Percentiles rank a stretch among this genome's conserved stretches.
Evolutionary conservation across 2,797 vertebrate species (phyloP).

Genomic region (Novumbra hubbsi): DNA sequence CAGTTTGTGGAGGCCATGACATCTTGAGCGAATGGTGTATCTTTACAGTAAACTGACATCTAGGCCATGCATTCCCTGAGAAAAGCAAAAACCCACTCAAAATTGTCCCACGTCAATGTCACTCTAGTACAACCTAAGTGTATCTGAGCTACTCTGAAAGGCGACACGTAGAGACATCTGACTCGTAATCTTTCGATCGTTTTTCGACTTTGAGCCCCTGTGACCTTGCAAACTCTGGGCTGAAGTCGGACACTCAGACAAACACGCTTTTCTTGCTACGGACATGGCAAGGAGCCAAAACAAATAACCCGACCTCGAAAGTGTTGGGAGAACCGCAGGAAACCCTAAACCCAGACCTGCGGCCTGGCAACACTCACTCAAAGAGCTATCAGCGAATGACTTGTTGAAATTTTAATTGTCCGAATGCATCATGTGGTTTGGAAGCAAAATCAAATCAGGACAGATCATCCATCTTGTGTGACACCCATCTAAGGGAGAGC

Average conservation of each 20-base stretch:
- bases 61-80: not conserved
- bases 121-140: not conserved
- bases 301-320: constrained; percentile 69
- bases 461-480: constrained; percentile 65
- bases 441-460: constrained; percentile 77
- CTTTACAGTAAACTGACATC: not conserved
- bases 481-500: constrained; percentile 64
- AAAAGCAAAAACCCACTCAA: not conserved
- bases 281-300: constrained; percentile 63
- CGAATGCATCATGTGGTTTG: constrained; percentile 81
- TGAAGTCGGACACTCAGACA: constrained; percentile 56
- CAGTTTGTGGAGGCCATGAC: not conserved
- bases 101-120: not conserved
- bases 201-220: constrained; percentile 53
- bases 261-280: constrained; percentile 61
- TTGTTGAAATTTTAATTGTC: constrained; percentile 86
- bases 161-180: not conserved
- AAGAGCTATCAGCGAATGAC: constrained; percentile 77
- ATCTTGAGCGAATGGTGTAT: too few relatives aligned
- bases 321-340: constrained; percentile 75
- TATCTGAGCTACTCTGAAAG: not conserved
- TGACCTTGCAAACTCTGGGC: constrained; percentile 57
- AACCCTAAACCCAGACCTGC: constrained; percentile 69
- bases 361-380: constrained; percentile 59
- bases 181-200: constrained; percentile 17